phyloP scores from a whole-genome alignment of 1,140 invertebrate genomes.

The Papilio xuthus region DNA sequence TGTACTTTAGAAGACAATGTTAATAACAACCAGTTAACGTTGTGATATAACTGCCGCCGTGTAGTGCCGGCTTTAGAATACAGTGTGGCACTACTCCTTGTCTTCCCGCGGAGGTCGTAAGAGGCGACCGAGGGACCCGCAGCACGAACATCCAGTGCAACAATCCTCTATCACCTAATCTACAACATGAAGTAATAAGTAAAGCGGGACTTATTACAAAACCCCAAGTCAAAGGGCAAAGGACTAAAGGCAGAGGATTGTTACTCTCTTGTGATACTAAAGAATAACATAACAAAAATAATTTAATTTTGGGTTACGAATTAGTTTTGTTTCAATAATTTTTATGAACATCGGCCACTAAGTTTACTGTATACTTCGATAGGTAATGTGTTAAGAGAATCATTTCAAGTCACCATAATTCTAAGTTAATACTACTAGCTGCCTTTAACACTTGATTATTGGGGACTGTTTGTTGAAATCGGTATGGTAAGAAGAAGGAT shows the following conservation, averaged over 20 bases:
- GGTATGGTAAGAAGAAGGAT: not conserved
- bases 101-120: slow-evolving; percentile 11
- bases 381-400: not conserved
- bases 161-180: not conserved
- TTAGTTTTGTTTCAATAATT: no score
- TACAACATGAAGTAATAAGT: not conserved
- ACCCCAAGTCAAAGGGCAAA: slow-evolving; percentile 19
- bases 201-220: not conserved
- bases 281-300: not conserved
- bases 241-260: not conserved
- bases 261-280: not conserved
- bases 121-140: slow-evolving; percentile 24
- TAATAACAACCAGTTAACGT: slow-evolving; percentile 8
- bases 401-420: not conserved
- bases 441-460: not conserved
- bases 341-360: not conserved
- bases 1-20: not conserved
- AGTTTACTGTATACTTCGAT: slow-evolving; percentile 6
- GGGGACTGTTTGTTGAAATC: not conserved
- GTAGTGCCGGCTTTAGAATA: slow-evolving; percentile 18
- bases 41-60: slow-evolving; percentile 8
- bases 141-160: slow-evolving; percentile 11
- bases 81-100: slow-evolving; percentile 13
- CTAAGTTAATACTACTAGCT: not conserved
- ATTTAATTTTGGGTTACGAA: not conserved